These are phyloP conservation scores for Oryctes rhinoceros DNA, from an alignment of 1,140 invertebrate genomes.

Conservation along the genomic window DNA sequence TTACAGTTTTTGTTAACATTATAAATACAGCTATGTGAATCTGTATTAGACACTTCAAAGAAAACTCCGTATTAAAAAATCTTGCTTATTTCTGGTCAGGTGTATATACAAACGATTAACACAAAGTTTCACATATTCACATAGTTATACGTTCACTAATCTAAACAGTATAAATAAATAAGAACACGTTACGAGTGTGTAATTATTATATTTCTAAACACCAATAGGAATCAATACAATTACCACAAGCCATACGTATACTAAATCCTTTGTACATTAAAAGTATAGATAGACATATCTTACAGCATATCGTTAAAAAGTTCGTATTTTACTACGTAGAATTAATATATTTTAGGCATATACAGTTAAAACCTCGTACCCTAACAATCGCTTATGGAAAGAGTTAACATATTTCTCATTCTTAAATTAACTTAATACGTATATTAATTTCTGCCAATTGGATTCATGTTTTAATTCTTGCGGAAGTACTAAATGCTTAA, in stretches of 20 bases:
- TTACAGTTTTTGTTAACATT: no score
- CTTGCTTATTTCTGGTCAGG: no score
- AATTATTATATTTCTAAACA: not conserved
- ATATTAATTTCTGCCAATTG: constrained; percentile 42
- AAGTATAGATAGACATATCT: not conserved
- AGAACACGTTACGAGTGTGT: not conserved
- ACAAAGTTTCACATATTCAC: no score
- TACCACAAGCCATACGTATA: not conserved
- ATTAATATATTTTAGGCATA: no score
- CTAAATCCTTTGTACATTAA: constrained; percentile 5
- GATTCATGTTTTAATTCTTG: constrained; percentile 31
- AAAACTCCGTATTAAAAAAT: no score
- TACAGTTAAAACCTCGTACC: no score
- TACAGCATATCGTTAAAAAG: not conserved
- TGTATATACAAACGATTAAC: no score
- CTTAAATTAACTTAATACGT: constrained; percentile 36
- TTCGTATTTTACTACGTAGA: not conserved
- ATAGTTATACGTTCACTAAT: no score
- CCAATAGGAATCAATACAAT: not conserved
- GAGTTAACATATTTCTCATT: constrained; percentile 12
- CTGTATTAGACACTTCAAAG: no score
- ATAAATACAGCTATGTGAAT: no score
- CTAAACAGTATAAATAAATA: not conserved
- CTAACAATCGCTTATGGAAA: not conserved
- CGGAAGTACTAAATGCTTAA: constrained; percentile 31